Percentiles rank a stretch among this genome's conserved stretches.
These are phyloP conservation scores for Ypsolopha scabrella DNA, from an alignment of 2,888 invertebrate genomes.

Conservation along the genomic window DNA sequence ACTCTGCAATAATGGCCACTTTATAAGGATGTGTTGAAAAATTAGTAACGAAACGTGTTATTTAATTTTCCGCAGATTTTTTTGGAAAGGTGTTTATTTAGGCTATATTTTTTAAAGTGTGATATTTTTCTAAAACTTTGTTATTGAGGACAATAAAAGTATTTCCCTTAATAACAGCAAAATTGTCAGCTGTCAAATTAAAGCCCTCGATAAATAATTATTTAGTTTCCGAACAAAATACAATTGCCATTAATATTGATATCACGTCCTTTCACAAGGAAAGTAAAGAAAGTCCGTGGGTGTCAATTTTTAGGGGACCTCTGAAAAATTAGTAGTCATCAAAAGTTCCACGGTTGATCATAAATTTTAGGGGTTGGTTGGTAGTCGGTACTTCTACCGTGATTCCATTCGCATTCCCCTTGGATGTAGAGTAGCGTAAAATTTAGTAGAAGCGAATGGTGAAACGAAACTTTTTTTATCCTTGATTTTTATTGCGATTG, in stretches of 20 bases:
- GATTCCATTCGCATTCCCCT: constrained; percentile 54
- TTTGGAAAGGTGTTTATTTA: too few relatives aligned
- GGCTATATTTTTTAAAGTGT: too few relatives aligned
- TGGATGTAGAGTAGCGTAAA: constrained; percentile 5
- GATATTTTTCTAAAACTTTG: too few relatives aligned
- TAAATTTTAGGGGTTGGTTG: constrained; percentile 42
- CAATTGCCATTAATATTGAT: not conserved
- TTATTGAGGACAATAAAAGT: too few relatives aligned
- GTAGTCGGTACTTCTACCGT: constrained; percentile 19
- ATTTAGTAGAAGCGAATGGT: too few relatives aligned
- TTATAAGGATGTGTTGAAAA: too few relatives aligned
- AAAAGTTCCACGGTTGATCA: constrained; percentile 45
- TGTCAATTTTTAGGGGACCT: constrained; percentile 17
- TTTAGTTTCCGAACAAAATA: not conserved
- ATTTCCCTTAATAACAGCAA: not conserved
- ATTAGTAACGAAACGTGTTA: too few relatives aligned
- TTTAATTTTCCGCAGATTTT: too few relatives aligned
- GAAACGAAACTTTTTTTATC: too few relatives aligned
- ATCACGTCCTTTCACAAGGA: not conserved
- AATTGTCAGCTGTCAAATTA: not conserved
- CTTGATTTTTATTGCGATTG: too few relatives aligned
- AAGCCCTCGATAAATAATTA: not conserved
- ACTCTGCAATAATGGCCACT: too few relatives aligned
- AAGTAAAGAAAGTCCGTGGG: not conserved
- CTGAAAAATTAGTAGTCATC: constrained; percentile 58